Evolutionary conservation across 2,888 invertebrate genomes (phyloP).

Genomic region (Eupithecia dodoneata): DNA sequence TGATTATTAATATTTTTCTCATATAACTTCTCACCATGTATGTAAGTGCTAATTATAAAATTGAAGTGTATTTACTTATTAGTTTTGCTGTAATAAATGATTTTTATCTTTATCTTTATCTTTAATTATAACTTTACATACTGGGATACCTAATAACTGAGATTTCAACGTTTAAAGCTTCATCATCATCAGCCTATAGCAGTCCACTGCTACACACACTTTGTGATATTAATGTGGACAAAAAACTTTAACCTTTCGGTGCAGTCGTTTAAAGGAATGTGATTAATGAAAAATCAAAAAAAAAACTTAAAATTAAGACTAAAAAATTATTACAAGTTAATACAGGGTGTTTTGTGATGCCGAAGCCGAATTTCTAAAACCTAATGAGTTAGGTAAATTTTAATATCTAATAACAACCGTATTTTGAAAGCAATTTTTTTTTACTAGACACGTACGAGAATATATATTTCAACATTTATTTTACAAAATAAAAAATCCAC

Average conservation of each 20-base stretch:
- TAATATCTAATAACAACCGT: not conserved
- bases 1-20: too few species aligned
- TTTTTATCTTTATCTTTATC: too few species aligned
- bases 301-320: not conserved
- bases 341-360: conserved; percentile 15
- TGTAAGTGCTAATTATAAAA: too few species aligned
- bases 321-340: not conserved
- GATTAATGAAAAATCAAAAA: not conserved
- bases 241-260: not conserved
- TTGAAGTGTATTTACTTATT: too few species aligned
- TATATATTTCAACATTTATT: not conserved
- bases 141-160: not conserved
- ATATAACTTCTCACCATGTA: too few species aligned
- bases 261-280: conserved; percentile 11
- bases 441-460: not conserved
- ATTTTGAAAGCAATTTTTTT: not conserved
- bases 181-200: too few species aligned
- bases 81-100: too few species aligned
- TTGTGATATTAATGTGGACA: not conserved
- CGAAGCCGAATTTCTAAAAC: not conserved
- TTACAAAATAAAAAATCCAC: not conserved
- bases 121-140: not conserved
- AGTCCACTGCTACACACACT: not conserved
- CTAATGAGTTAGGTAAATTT: not conserved
- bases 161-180: not conserved